Evolutionary conservation across 2,888 invertebrate species (phyloP).

Genomic region (Odontocerum albicorne): DNA sequence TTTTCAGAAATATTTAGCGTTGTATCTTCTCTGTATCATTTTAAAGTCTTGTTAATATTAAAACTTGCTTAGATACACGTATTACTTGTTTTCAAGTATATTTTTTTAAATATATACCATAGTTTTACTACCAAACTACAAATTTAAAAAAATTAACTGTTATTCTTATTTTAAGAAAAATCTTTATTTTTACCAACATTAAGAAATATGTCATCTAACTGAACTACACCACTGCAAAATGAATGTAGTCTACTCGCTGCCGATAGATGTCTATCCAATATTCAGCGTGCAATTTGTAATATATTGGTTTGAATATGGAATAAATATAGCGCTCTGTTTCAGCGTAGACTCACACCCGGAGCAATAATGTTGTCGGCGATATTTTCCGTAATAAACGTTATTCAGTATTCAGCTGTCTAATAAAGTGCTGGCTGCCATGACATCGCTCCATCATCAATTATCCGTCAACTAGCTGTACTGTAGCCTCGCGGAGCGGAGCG

Average conservation of each 20-base stretch:
- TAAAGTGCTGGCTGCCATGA: slow-evolving; percentile 28
- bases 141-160: too few relatives aligned
- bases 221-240: slow-evolving; percentile 14
- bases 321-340: slow-evolving; percentile 14
- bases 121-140: too few relatives aligned
- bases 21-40: too few relatives aligned
- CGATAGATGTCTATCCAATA: slow-evolving; percentile 32
- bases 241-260: slow-evolving; percentile 12
- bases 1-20: too few relatives aligned
- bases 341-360: slow-evolving; percentile 31
- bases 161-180: too few relatives aligned
- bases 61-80: too few relatives aligned
- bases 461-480: slow-evolving; percentile 21
- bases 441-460: slow-evolving; percentile 35
- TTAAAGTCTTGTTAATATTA: too few relatives aligned
- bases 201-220: neutral
- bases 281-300: slow-evolving; percentile 25
- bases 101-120: too few relatives aligned
- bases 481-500: neutral
- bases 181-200: too few relatives aligned
- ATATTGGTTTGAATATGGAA: slow-evolving; percentile 31
- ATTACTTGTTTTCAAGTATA: too few relatives aligned
- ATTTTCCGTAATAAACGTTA: slow-evolving; percentile 30
- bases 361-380: slow-evolving; percentile 24
- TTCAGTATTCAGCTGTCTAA: slow-evolving; percentile 33